These are phyloP conservation scores for Agrochola litura DNA, from an alignment of 2,888 invertebrate species.

Conservation along the genomic window DNA sequence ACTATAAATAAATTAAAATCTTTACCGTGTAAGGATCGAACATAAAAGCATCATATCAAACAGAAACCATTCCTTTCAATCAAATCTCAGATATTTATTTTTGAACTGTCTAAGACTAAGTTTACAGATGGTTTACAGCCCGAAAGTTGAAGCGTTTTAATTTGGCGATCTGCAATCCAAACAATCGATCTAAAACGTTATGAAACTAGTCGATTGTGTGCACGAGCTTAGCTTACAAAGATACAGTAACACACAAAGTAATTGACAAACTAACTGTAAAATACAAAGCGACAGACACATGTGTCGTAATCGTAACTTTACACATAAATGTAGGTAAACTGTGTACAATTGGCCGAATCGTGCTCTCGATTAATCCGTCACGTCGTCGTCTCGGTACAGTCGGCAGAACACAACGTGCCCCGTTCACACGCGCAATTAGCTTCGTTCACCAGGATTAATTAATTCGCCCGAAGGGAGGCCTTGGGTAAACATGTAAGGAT, in stretches of 20 bases:
- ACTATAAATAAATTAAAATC: too few relatives aligned
- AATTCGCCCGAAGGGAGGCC: conserved; percentile 73
- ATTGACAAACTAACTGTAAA: neutral
- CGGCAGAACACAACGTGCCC: conserved; percentile 47
- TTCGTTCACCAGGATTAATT: conserved; percentile 81
- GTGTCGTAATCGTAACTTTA: conserved; percentile 40
- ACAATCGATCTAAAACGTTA: neutral
- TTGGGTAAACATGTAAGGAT: conserved; percentile 72
- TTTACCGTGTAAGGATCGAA: neutral
- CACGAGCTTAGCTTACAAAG: neutral
- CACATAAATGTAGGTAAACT: conserved; percentile 47
- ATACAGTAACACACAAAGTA: neutral
- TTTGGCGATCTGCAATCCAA: neutral
- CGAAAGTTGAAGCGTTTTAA: neutral
- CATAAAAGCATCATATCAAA: neutral
- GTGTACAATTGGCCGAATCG: conserved; percentile 60
- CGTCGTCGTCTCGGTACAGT: conserved; percentile 63
- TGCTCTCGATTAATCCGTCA: conserved; percentile 69
- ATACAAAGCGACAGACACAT: neutral
- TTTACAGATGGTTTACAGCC: neutral
- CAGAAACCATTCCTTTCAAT: neutral
- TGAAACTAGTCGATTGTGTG: neutral
- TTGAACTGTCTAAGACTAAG: neutral
- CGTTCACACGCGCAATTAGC: conserved; percentile 76
- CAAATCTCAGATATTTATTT: neutral